These are phyloP conservation scores for Pseudochirops corinnae DNA, from an alignment of 2,797 vertebrate species.

Conservation along the genomic window DNA sequence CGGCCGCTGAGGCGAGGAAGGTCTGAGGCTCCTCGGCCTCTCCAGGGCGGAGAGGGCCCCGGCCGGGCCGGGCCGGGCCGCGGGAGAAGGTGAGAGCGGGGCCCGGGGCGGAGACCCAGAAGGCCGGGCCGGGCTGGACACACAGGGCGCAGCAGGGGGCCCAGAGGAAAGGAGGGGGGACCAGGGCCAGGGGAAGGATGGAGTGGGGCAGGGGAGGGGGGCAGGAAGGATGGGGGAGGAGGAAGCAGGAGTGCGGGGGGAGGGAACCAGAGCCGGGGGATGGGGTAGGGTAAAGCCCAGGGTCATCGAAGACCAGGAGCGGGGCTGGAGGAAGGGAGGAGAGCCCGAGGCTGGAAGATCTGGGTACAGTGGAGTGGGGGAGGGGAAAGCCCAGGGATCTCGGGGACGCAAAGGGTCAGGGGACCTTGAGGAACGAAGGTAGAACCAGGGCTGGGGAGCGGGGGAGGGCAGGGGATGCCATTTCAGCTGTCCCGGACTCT, in stretches of 20 bases:
- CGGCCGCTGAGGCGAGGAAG: neutral
- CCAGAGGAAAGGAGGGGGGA: slow-evolving; percentile 56
- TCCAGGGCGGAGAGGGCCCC: neutral
- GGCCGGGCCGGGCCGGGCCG: neutral
- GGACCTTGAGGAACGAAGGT: neutral
- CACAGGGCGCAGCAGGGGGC: rapidly evolving
- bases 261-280: too few species aligned
- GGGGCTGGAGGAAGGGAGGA: neutral
- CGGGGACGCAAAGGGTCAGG: neutral
- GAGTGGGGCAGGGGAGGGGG: too few species aligned
- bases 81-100: slow-evolving; percentile 72
- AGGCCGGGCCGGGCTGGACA: too few species aligned
- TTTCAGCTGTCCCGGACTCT: neutral
- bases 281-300: neutral
- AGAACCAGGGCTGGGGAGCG: too few species aligned
- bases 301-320: neutral
- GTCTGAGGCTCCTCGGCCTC: neutral
- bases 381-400: neutral
- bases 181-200: neutral
- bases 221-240: neutral
- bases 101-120: neutral
- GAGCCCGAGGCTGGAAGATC: neutral
- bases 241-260: too few species aligned
- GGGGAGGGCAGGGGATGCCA: too few species aligned
- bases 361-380: too few species aligned